phyloP scores from a whole-genome alignment of 2,888 invertebrate genomes.

The Acrobasis suavella region DNA sequence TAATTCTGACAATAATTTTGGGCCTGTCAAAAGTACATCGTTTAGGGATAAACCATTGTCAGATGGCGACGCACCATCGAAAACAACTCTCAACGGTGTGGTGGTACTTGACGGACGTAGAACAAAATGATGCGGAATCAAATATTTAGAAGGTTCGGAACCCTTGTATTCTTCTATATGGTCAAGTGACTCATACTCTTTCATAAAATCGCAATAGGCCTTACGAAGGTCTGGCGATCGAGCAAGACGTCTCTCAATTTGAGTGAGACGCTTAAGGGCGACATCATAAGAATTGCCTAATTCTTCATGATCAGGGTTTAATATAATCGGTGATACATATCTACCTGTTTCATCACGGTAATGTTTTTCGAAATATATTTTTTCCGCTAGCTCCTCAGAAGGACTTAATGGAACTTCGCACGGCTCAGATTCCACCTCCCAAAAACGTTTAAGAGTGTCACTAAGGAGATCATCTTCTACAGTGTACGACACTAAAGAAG shows the following conservation, averaged over 20 bases:
- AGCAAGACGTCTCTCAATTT: conserved; percentile 11
- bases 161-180: conserved; percentile 23
- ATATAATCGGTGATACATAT: conserved; percentile 19
- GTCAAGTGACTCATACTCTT: conserved; percentile 25
- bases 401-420: conserved; percentile 9
- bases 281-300: conserved; percentile 23
- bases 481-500: conserved; percentile 5
- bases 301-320: background rate
- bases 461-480: background rate
- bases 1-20: conserved; percentile 24
- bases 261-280: conserved; percentile 16
- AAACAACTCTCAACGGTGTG: conserved; percentile 22
- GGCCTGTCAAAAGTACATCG: conserved; percentile 24
- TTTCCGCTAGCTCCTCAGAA: conserved; percentile 23
- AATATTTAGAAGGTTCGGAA: conserved; percentile 19
- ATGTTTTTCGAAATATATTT: conserved; percentile 20
- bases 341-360: conserved; percentile 23
- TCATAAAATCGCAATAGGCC: conserved; percentile 24
- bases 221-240: conserved; percentile 3
- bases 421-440: conserved; percentile 27
- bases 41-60: conserved; percentile 24
- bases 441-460: conserved; percentile 21
- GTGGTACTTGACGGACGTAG: conserved; percentile 24
- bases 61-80: conserved; percentile 23
- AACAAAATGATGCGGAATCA: conserved; percentile 27